A percentile compares a stretch with the other conserved stretches of the same genome.
These are phyloP conservation scores for Ceratina australensis DNA, from an alignment of 1,140 invertebrate species.

Conservation along the genomic window DNA sequence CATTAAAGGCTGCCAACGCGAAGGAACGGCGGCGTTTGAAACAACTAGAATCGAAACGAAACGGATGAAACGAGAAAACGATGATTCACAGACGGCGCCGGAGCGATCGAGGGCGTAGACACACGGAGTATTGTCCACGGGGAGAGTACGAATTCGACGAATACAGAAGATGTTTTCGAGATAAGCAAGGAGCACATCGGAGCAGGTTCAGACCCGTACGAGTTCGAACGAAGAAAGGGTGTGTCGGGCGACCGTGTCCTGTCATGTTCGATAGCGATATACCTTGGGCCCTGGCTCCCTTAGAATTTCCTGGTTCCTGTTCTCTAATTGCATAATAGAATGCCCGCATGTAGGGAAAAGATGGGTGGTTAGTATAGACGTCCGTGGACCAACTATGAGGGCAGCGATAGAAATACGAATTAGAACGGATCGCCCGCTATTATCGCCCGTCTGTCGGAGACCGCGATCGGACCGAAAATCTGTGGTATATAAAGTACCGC, in stretches of 20 bases:
- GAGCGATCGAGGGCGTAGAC: not conserved
- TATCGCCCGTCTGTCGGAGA: not conserved
- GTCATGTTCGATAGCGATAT: slow-evolving; percentile 79
- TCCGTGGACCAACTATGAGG: slow-evolving; percentile 53
- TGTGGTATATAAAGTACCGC: not conserved
- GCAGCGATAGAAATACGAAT: slow-evolving; percentile 57
- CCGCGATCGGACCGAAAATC: too few relatives aligned
- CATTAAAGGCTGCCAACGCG: not conserved
- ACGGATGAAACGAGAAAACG: not conserved
- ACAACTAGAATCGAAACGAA: not conserved
- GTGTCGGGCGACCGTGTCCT: slow-evolving; percentile 79
- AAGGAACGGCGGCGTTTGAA: not conserved
- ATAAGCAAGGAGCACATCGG: slow-evolving; percentile 73
- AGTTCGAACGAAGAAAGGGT: slow-evolving; percentile 79
- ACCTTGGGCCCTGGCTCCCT: slow-evolving; percentile 74
- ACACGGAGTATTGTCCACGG: slow-evolving; percentile 25
- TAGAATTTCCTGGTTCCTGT: slow-evolving; percentile 72
- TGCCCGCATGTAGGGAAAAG: slow-evolving; percentile 74
- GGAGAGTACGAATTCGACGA: slow-evolving; percentile 26
- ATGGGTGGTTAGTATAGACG: slow-evolving; percentile 58
- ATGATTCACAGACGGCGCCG: not conserved
- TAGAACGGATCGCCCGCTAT: not conserved
- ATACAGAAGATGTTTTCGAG: slow-evolving; percentile 69
- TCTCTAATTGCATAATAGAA: slow-evolving; percentile 79
- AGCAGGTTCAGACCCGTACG: slow-evolving; percentile 68